These are phyloP conservation scores for Nanorana parkeri DNA, from an alignment of 2,113 vertebrate species.

Conservation along the genomic window DNA sequence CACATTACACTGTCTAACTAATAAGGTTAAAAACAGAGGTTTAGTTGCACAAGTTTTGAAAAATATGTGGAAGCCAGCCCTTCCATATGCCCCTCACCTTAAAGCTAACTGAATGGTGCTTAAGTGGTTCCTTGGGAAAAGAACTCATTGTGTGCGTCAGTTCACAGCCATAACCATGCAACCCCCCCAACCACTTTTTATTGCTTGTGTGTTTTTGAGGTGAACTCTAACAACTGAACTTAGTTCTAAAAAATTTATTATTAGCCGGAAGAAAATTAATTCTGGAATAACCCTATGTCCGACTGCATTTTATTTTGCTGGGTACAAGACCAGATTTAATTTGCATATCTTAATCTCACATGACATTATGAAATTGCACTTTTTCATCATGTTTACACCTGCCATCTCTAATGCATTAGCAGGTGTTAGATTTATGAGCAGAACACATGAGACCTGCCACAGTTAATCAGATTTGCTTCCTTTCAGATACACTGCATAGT, in stretches of 20 bases:
- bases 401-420: slow-evolving; percentile 66
- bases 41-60: no score
- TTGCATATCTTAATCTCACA: slow-evolving; percentile 58
- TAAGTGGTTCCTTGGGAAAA: no score
- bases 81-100: no score
- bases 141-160: no score
- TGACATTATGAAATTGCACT: slow-evolving; percentile 61
- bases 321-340: slow-evolving; percentile 53
- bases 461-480: slow-evolving; percentile 73
- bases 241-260: not conserved
- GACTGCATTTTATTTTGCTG: slow-evolving; percentile 23
- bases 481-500: slow-evolving; percentile 65
- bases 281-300: slow-evolving; percentile 7
- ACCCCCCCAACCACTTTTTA: slow-evolving; percentile 35
- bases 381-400: slow-evolving; percentile 65
- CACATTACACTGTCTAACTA: no score
- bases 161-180: no score
- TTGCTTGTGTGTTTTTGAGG: slow-evolving; percentile 39
- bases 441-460: slow-evolving; percentile 69
- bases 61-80: no score
- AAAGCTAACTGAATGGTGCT: no score
- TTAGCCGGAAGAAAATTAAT: not conserved
- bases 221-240: slow-evolving; percentile 20
- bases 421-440: slow-evolving; percentile 68
- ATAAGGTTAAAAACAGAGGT: no score